These are phyloP conservation scores for Habropoda laboriosa DNA, from an alignment of 1,140 invertebrate genomes.

Conservation along the genomic window DNA sequence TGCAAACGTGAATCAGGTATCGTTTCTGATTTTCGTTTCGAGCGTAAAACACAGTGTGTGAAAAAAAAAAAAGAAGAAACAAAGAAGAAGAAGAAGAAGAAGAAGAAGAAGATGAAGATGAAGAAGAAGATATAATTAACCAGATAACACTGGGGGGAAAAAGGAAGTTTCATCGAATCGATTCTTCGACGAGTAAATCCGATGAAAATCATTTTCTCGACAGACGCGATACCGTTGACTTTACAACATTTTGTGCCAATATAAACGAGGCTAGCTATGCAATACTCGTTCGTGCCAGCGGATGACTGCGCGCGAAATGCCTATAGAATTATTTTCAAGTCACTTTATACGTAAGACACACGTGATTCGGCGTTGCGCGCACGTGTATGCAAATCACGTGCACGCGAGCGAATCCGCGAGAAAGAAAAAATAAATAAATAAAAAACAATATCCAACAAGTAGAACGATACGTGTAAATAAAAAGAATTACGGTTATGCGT, in stretches of 20 bases:
- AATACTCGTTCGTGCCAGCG: constrained; percentile 64
- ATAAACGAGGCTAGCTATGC: constrained; percentile 48
- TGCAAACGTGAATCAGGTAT: not conserved
- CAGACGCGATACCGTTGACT: constrained; percentile 39
- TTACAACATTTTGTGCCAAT: constrained; percentile 65
- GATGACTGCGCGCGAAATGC: constrained; percentile 61
- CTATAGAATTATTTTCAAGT: constrained; percentile 72
- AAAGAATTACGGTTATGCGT: constrained; percentile 45
- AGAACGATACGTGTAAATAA: constrained; percentile 48
- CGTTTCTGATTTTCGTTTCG: not conserved
- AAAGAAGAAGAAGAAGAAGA: not conserved
- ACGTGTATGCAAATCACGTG: no score
- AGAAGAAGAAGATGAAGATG: no score
- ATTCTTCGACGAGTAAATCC: not conserved
- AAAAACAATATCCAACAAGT: not conserved
- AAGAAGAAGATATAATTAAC: no score
- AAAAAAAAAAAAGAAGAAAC: not conserved
- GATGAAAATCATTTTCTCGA: not conserved
- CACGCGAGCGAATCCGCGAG: no score
- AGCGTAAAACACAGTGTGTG: not conserved
- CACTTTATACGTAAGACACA: constrained; percentile 42
- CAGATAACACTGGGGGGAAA: not conserved
- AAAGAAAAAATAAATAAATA: no score
- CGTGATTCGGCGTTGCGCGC: no score
- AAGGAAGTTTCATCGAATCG: not conserved